Conservation (phyloP, 2,113 vertebrate genomes). For the Lutjanus erythropterus region DNA sequence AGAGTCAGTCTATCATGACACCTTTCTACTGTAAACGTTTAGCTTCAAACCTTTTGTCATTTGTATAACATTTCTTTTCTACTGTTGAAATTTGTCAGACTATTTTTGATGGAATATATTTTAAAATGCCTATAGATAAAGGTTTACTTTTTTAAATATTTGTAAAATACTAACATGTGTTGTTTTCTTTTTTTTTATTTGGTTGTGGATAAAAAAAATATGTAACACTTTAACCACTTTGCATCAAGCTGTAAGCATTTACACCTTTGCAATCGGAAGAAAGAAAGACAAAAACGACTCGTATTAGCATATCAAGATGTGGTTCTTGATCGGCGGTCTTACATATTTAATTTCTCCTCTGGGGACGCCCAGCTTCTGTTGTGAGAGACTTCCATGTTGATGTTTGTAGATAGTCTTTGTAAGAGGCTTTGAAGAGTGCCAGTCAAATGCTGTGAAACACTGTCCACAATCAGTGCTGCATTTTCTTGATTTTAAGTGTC, state of each 20-base stretch:
- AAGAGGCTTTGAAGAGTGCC: constrained; percentile 72
- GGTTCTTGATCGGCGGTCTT: constrained; percentile 74
- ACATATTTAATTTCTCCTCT: constrained; percentile 75
- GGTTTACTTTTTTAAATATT: constrained; percentile 89
- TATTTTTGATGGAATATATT: constrained; percentile 92
- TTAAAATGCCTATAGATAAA: constrained; percentile 88
- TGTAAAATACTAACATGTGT: constrained; percentile 87
- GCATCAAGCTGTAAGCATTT: constrained; percentile 66
- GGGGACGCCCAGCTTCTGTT: constrained; percentile 63
- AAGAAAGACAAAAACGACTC: constrained; percentile 39
- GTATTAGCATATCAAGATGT: constrained; percentile 70
- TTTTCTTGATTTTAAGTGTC: constrained; percentile 87
- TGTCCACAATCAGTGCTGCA: constrained; percentile 79
- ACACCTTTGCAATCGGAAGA: constrained; percentile 49
- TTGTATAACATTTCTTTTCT: constrained; percentile 86
- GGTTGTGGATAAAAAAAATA: constrained; percentile 70
- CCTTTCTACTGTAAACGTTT: constrained; percentile 73
- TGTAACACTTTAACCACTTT: constrained; percentile 78
- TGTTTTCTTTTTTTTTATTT: constrained; percentile 67
- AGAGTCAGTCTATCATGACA: constrained; percentile 44
- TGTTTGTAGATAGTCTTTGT: constrained; percentile 86
- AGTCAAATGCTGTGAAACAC: constrained; percentile 82
- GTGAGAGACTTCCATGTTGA: constrained; percentile 71
- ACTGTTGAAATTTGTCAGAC: constrained; percentile 87
- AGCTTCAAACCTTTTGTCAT: constrained; percentile 76